Percentiles rank a stretch among this genome's conserved stretches.
phyloP scores from a whole-genome alignment of 2,113 vertebrate species.

The Raphicerus campestris region DNA sequence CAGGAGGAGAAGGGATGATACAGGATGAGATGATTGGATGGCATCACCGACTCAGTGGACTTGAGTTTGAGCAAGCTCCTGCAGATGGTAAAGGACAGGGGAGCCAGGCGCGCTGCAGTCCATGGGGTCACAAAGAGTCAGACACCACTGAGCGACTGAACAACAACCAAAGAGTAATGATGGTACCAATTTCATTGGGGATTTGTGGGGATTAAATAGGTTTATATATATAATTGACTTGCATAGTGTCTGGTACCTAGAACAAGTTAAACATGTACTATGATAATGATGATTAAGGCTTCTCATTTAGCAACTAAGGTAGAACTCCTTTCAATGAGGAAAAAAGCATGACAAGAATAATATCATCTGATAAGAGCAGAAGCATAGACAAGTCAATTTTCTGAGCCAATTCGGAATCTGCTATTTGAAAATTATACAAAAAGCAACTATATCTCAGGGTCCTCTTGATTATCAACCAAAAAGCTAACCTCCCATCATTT shows the following conservation, averaged over 20 bases:
- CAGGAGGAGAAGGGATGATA: not conserved
- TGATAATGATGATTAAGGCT: not conserved
- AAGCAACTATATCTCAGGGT: not conserved
- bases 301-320: not conserved
- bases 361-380: not conserved
- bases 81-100: not conserved
- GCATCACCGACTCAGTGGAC: not conserved
- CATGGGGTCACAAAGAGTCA: not conserved
- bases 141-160: not conserved
- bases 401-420: constrained; percentile 39
- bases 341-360: not conserved
- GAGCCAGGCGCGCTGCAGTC: not conserved
- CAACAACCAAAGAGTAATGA: not conserved
- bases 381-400: constrained; percentile 39
- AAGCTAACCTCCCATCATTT: constrained; percentile 1
- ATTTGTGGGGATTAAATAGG: not conserved
- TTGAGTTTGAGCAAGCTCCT: not conserved
- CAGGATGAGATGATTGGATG: not conserved
- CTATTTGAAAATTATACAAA: constrained; percentile 39
- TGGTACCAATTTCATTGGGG: not conserved
- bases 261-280: not conserved
- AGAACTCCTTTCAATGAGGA: not conserved
- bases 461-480: constrained; percentile 39
- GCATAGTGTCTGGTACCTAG: not conserved
- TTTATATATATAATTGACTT: not conserved